A percentile compares a stretch with the other conserved stretches of the same genome.
Conservation (phyloP, 2,797 vertebrate species). For the Leontocebus nigricollis region DNA sequence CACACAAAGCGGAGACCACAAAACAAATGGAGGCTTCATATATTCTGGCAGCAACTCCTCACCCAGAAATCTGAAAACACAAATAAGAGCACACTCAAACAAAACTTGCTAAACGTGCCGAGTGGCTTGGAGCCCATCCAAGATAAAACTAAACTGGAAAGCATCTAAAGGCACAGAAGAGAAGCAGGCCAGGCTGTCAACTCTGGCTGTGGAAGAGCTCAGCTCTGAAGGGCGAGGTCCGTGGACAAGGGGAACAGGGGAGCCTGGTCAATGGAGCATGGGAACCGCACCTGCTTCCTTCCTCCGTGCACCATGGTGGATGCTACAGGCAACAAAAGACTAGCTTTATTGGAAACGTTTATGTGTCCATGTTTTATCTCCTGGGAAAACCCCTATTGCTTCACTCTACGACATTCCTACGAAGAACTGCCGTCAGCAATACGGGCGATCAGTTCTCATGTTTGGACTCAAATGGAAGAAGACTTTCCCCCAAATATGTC, state of each 20-base stretch:
- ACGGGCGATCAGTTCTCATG: neutral
- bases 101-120: neutral
- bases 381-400: neutral
- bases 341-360: neutral
- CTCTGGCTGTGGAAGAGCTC: neutral
- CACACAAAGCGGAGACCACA: neutral
- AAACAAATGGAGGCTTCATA: neutral
- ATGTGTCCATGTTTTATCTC: too few species aligned
- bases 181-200: neutral
- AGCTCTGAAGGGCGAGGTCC: neutral
- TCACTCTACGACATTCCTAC: neutral
- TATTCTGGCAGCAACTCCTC: neutral
- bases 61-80: neutral
- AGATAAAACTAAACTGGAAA: neutral
- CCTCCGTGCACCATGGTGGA: accelerated
- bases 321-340: neutral
- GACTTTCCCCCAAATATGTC: neutral
- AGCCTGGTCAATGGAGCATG: accelerated
- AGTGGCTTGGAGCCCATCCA: neutral
- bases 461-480: neutral
- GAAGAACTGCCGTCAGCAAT: too few species aligned
- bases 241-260: accelerated
- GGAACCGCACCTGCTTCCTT: neutral
- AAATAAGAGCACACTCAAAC: neutral
- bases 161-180: neutral